A percentile compares a stretch with the other conserved stretches of the same genome.
Conservation (phyloP, 2,888 invertebrate species). For the Caenorhabditis virilis region DNA sequence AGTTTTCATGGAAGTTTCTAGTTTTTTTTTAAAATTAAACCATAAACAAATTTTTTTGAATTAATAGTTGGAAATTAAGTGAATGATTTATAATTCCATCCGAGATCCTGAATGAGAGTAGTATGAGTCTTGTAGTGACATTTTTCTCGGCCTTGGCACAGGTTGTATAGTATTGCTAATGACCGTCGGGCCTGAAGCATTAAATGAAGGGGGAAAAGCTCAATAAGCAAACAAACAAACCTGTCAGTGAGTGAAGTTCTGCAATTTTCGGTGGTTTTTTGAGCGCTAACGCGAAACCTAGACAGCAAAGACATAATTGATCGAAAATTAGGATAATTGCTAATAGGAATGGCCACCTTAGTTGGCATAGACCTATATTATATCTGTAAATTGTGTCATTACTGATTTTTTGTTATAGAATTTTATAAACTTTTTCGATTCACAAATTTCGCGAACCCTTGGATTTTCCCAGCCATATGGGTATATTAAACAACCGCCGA, state of each 20-base stretch:
- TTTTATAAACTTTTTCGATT: conserved; percentile 49
- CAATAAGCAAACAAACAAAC: too few species aligned
- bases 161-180: conserved; percentile 35
- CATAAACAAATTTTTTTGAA: too few species aligned
- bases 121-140: conserved; percentile 40
- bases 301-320: conserved; percentile 69
- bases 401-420: background rate
- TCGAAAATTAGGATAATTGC: conserved; percentile 71
- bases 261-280: conserved; percentile 54
- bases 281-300: conserved; percentile 70
- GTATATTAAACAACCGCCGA: conserved; percentile 70
- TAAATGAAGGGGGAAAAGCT: too few species aligned
- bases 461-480: conserved; percentile 70
- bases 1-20: too few species aligned
- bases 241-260: conserved; percentile 39
- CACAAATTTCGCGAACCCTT: conserved; percentile 69
- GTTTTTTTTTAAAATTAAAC: too few species aligned
- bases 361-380: conserved; percentile 68
- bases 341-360: conserved; percentile 71
- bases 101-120: conserved; percentile 41
- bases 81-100: conserved; percentile 19
- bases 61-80: background rate
- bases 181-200: conserved; percentile 34
- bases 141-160: conserved; percentile 34
- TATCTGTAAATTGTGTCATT: conserved; percentile 51